Evolutionary conservation across 1,140 invertebrate species (phyloP).

Genomic region (Drosophila parabipectinata): DNA sequence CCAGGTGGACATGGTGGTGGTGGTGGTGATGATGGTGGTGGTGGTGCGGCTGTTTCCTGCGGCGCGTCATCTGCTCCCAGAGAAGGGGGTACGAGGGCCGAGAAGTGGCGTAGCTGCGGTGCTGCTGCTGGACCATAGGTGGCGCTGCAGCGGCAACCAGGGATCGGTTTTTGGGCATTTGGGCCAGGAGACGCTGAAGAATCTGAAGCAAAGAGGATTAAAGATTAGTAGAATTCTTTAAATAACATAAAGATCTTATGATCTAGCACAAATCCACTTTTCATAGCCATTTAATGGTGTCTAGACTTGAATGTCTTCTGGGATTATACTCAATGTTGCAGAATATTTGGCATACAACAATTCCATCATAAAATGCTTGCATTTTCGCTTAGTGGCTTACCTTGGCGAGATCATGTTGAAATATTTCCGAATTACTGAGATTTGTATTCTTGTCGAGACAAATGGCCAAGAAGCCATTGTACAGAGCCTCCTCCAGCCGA

Average conservation of each 20-base stretch:
- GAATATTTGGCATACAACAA: not conserved
- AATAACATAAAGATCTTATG: too few relatives aligned
- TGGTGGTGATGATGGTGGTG: constrained; percentile 35
- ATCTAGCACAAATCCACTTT: not conserved
- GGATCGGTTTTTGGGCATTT: constrained; percentile 69
- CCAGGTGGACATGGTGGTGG: constrained; percentile 59
- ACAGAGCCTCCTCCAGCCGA: constrained; percentile 88
- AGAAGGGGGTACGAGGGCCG: constrained; percentile 56
- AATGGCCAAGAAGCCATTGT: constrained; percentile 85
- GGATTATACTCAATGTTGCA: not conserved
- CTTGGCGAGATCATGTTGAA: constrained; percentile 84
- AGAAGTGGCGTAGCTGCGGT: constrained; percentile 46
- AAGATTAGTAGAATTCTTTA: not conserved
- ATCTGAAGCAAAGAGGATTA: constrained; percentile 37
- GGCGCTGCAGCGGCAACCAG: constrained; percentile 28
- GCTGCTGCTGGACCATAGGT: constrained; percentile 41
- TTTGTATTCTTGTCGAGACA: constrained; percentile 78
- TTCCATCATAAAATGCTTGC: not conserved
- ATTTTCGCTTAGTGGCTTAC: constrained; percentile 34
- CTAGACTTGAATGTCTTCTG: not conserved
- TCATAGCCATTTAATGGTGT: not conserved
- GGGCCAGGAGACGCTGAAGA: constrained; percentile 78
- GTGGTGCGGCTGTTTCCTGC: constrained; percentile 50
- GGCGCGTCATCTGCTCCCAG: constrained; percentile 62
- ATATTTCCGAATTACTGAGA: constrained; percentile 82